Conservation (phyloP, 30 jellyfish, hydroid and myxozoan species). For the Aurelia aurita complex sp. Pacific region DNA sequence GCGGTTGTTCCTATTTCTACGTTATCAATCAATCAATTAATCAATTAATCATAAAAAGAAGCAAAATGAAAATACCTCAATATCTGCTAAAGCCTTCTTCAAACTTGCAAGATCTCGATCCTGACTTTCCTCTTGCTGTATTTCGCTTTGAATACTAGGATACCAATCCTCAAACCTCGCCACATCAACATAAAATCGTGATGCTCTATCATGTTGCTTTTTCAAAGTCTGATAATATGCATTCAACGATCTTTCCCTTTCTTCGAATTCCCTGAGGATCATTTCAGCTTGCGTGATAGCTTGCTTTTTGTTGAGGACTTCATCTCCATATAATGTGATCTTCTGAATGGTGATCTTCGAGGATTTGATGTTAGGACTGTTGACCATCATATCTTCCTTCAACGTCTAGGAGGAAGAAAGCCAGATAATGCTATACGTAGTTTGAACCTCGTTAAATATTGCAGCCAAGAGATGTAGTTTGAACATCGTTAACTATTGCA, state of each 20-base stretch:
- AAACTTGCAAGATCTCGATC: slow-evolving; percentile 50
- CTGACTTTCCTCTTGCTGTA: slow-evolving; percentile 37
- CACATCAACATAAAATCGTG: slow-evolving; percentile 67
- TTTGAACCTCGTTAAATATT: no score
- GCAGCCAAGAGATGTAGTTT: no score
- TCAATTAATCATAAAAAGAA: no score
- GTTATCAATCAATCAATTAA: no score
- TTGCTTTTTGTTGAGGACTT: slow-evolving; percentile 70
- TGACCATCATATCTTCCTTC: slow-evolving; percentile 40
- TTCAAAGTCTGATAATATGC: slow-evolving; percentile 28
- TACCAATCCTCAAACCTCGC: slow-evolving; percentile 73
- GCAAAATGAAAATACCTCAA: slow-evolving; percentile 57
- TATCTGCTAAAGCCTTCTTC: slow-evolving; percentile 40
- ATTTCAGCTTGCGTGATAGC: slow-evolving; percentile 71
- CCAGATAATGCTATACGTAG: no score
- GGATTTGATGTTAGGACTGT: slow-evolving; percentile 24
- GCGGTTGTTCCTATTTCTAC: no score
- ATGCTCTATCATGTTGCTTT: slow-evolving; percentile 47
- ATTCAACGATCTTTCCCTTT: slow-evolving; percentile 46
- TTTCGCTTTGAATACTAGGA: slow-evolving; percentile 58
- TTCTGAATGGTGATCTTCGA: slow-evolving; percentile 47
- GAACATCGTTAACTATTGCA: no score
- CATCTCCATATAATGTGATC: slow-evolving; percentile 40
- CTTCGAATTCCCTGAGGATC: slow-evolving; percentile 56
- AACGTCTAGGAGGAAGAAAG: slow-evolving; percentile 44